Percentiles rank a stretch among this genome's conserved stretches.
Conservation (phyloP, 2,797 vertebrate species). For the Diplodus sargus region DNA sequence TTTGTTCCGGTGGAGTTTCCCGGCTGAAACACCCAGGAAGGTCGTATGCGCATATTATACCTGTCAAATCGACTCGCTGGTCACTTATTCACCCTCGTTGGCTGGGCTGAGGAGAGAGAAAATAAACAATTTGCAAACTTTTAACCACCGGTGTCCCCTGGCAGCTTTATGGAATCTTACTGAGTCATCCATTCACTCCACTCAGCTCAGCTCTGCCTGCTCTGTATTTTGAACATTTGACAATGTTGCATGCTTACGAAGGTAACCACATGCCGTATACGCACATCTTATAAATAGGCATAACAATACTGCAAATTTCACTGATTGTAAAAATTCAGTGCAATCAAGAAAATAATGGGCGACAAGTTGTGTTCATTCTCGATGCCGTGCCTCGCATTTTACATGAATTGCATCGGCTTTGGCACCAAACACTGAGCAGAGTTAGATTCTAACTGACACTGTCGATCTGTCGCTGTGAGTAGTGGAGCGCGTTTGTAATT, state of each 20-base stretch:
- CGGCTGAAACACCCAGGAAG: background rate
- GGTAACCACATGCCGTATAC: background rate
- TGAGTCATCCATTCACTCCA: constrained; percentile 53
- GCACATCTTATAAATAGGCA: background rate
- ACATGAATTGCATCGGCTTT: constrained; percentile 11
- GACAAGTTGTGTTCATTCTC: background rate
- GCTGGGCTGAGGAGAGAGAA: constrained; percentile 7
- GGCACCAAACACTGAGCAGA: constrained; percentile 7
- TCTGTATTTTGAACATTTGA: background rate
- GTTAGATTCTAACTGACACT: constrained; percentile 6
- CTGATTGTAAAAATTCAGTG: background rate
- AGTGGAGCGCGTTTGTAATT: constrained; percentile 5
- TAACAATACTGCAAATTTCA: background rate
- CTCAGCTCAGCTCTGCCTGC: background rate
- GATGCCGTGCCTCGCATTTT: background rate
- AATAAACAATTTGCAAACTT: constrained; percentile 61
- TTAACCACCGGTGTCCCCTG: constrained; percentile 55
- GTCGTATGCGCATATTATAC: constrained; percentile 20
- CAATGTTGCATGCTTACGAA: background rate
- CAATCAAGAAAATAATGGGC: background rate
- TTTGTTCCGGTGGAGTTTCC: no score
- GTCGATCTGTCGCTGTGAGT: constrained; percentile 8
- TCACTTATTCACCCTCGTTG: constrained; percentile 66
- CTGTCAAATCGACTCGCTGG: constrained; percentile 34
- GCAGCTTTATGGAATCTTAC: constrained; percentile 35